Evolutionary conservation across 2,888 invertebrate species (phyloP), one percentile per base, ranked within the genome.

Genomic region (Stictocephala bisonia): DNA sequence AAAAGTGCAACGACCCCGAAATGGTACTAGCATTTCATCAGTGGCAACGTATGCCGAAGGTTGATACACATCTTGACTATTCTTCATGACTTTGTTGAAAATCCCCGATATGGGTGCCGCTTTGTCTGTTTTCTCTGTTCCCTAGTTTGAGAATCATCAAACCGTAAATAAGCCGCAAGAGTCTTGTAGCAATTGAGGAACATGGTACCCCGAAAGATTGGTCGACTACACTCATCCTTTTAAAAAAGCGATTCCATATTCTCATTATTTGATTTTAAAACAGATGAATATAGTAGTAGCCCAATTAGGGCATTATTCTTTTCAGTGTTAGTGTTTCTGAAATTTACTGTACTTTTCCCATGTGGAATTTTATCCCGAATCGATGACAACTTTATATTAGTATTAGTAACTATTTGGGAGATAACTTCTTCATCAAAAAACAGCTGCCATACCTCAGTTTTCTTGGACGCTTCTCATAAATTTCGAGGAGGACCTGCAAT

Each of bases 51-150:
- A 51, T 26, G 27, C 29, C 3, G 50, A 68, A 41, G 67, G 67
- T 41, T 48, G 44, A 35, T 67, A 67, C 41, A 67, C 67, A 41
- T 41, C 67, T 15, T 67, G 67, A 35, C 48, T 67, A 35, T 67
- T 48, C 24, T 44, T 3, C 22, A 48, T 67, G 27, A 67, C 44
- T 67, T 67, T 67, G 44, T 67, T 67, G 67, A 67, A 67, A 44
- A 44, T 67, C 27, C 44, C 67, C 26, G 41, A 41, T 18, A 67
- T 67, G 67, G 67, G 79, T 80, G 41, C 56, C 24, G 56, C 56
- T 27, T 56, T 29, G 56, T 56, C 56, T 26, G 24, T 27, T 41
- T 64, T 26, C 41, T 64, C 41, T 18, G 24, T 20, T 64, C 41
- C 31, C 41, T 29, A 20, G 64, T 64, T 64, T 40, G 64, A 24